Evolutionary conservation across 2,797 vertebrate species (phyloP).

Genomic region (Leontopithecus rosalia): DNA sequence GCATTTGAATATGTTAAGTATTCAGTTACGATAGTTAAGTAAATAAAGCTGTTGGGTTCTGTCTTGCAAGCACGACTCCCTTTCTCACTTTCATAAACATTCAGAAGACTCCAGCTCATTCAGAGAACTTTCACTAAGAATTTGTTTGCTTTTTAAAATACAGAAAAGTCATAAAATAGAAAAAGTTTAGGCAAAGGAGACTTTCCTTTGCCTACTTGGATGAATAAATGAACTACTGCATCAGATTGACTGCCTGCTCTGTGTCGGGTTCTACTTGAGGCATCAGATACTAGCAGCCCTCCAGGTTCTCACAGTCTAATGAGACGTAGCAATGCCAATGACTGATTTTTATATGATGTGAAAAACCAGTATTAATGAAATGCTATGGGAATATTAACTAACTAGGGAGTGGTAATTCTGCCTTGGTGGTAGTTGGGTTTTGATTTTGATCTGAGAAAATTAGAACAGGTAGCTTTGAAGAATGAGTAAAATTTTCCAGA

Average conservation of each 20-base stretch:
- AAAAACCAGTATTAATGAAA: background rate
- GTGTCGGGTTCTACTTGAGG: background rate
- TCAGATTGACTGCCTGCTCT: no score
- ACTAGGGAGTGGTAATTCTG: background rate
- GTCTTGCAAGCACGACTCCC: background rate
- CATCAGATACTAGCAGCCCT: background rate
- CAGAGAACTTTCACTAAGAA: background rate
- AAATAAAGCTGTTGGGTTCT: slow-evolving; percentile 51
- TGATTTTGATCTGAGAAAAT: background rate
- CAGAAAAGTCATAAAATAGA: background rate
- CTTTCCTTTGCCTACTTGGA: background rate
- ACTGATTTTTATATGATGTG: background rate
- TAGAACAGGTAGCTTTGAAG: background rate
- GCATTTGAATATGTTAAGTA: slow-evolving; percentile 56
- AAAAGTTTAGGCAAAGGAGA: background rate
- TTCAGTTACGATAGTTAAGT: slow-evolving; percentile 63
- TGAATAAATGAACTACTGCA: background rate
- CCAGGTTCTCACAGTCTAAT: background rate
- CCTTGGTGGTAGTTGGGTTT: background rate
- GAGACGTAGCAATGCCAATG: background rate
- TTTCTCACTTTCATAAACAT: background rate
- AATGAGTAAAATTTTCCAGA: background rate
- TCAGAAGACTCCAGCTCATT: background rate
- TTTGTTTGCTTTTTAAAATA: slow-evolving; percentile 30
- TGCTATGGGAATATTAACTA: background rate